phyloP scores from a whole-genome alignment of 2,113 vertebrate genomes.

The Xiphias gladius region DNA sequence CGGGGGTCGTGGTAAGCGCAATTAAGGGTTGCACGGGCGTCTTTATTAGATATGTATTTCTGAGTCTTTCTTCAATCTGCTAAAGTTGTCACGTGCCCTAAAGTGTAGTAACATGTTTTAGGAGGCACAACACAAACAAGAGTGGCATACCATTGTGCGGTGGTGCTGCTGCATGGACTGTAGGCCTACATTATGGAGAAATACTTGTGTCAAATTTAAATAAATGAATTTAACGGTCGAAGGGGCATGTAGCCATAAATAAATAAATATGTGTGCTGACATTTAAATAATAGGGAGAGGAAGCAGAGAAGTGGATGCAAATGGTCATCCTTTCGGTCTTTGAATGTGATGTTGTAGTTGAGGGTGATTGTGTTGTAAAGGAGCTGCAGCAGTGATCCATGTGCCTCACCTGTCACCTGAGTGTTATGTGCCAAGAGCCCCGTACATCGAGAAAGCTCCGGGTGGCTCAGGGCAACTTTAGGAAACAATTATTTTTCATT shows the following conservation, averaged over 20 bases:
- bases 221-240: neutral
- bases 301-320: neutral
- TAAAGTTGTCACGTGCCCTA: no score
- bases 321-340: neutral
- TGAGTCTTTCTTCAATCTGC: no score
- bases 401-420: neutral
- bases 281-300: neutral
- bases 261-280: neutral
- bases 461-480: neutral
- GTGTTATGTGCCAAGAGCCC: neutral
- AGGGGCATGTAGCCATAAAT: neutral
- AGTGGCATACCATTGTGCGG: no score
- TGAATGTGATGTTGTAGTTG: neutral
- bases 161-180: neutral
- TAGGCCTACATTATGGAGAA: neutral
- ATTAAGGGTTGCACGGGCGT: no score
- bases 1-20: no score
- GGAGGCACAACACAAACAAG: no score
- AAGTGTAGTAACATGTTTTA: no score
- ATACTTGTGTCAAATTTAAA: neutral
- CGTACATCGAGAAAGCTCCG: neutral
- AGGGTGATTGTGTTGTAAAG: neutral
- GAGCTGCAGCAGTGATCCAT: constrained; percentile 4
- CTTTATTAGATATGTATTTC: no score
- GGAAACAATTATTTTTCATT: neutral